Base-by-base conservation (phyloP, 2,113 vertebrate species). In the Copsychus sechellarum region DNA sequence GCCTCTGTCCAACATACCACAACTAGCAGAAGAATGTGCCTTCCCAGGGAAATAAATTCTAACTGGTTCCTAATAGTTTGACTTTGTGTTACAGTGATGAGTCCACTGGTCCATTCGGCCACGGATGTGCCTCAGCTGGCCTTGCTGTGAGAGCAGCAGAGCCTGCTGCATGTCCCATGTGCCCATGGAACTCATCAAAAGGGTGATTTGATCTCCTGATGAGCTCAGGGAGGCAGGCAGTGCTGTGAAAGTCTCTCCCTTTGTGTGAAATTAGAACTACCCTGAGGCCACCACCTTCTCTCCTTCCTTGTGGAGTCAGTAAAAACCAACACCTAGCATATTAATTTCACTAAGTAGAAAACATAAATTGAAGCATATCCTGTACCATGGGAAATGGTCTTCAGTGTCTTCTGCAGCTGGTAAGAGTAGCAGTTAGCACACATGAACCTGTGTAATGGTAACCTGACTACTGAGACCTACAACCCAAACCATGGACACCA, bases 1-100 rank as follows among this genome's bases (percentile, higher is more conserved):
- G 69, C 72, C 72, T 94, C 72, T 88, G 51, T 93, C 92, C 92
- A 93, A 88, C 65, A 96, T 92, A 93, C 88, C 50, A 53, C 72
- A 93, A 84, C 58, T 53, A 90, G 69, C 48, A 94, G 76, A 94
- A 96, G 60, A 96, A 94, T 88, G 88, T 38, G 56, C 51, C 51
- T 96, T 88, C 76, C 66, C 79, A 91, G 47, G 61, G 79, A 81
- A 91, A 84, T 79, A 45, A 13, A 29, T 80, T 69, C 79, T 62
- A 94, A 88, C 71, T 92, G 51, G 71, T 73, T 95, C 71, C 58
- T 90, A 81, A 57, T 51, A 62, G 70, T 9, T 14, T 3, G 5
- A 64, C 43, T 74, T 90, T 3, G 9, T n/a, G 51, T 40, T 93
- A 40, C 29, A 73, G 54, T 66, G 86, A 62, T 40, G 34, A 85